Evolutionary conservation across 2,113 vertebrate species (phyloP).

Genomic region (Fukomys damarensis): DNA sequence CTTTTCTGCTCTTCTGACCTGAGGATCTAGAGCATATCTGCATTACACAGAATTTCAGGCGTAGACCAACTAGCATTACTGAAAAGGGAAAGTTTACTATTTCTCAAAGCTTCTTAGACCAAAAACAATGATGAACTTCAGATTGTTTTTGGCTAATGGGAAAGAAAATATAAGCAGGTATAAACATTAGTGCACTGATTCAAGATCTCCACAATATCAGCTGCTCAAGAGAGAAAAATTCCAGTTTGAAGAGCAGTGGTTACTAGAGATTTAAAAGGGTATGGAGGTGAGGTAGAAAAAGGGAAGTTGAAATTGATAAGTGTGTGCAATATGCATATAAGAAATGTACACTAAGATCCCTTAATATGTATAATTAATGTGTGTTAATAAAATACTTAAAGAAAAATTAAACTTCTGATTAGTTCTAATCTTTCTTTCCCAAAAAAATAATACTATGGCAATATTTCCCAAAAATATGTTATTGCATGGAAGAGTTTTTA

Average conservation of each 20-base stretch:
- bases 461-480: not conserved
- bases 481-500: not conserved
- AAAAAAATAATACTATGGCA: not conserved
- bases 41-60: not conserved
- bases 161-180: not conserved
- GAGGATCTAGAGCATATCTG: not conserved
- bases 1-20: conserved; percentile 2
- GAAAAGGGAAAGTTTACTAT: not conserved
- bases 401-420: not conserved
- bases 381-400: not conserved
- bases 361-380: not conserved
- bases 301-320: not conserved
- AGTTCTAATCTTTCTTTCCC: not conserved
- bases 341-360: not conserved
- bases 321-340: too few species aligned
- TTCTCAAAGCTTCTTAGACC: not conserved
- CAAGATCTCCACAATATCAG: not conserved
- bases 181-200: not conserved
- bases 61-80: not conserved
- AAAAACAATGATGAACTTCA: not conserved
- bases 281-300: not conserved
- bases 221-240: not conserved
- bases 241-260: not conserved
- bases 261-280: not conserved
- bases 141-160: not conserved